Evolutionary conservation across 1,140 invertebrate genomes (phyloP), one percentile per base, ranked within the genome.

Genomic region (Portunus trituberculatus): DNA sequence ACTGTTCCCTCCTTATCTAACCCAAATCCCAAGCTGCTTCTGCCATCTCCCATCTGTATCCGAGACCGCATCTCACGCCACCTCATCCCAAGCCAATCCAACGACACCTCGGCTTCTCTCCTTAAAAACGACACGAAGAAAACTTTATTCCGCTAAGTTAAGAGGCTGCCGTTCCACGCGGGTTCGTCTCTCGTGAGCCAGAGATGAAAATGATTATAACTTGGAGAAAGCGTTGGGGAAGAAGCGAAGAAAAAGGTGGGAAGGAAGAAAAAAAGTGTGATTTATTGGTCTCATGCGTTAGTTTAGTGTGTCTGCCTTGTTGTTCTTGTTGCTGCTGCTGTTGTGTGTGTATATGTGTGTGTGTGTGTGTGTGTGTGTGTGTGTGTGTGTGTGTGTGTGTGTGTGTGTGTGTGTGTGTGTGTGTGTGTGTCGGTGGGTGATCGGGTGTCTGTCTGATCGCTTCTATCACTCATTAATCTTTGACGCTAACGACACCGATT

Each of bases 141-240:
- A 76, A n/a, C 25, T 76, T 76, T 76, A 76, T 76, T n/a, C 67
- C 20, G 25, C 20, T 20, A 76, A 76, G 67, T 76, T 76, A 76
- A 76, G 67, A 76, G 25, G 67, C 67, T 76, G 67, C 20, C 20
- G 67, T 76, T 76, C 67, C 67, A 20, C 67, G 67, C 67, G 67
- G 67, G 67, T 76, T 76, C 67, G 67, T 76, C 67, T 76, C 25
- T n/a, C 6, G 20, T 20, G n/a, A 12, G 25, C 4, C 67, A 76
- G 67, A 76, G n/a, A 76, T 76, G 67, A n/a, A 76, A 76, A 76
- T 76, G 67, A 76, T 76, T 76, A 76, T n/a, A n/a, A 76, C 20
- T 76, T 76, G 67, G n/a, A 76, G 67, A 59, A 59, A 59, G 52
- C 16, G 52, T 20, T 10, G 67, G 67, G 67, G n/a, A 76, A n/a